Conservation (phyloP, 2,113 vertebrate species). For the Propithecus coquereli region DNA sequence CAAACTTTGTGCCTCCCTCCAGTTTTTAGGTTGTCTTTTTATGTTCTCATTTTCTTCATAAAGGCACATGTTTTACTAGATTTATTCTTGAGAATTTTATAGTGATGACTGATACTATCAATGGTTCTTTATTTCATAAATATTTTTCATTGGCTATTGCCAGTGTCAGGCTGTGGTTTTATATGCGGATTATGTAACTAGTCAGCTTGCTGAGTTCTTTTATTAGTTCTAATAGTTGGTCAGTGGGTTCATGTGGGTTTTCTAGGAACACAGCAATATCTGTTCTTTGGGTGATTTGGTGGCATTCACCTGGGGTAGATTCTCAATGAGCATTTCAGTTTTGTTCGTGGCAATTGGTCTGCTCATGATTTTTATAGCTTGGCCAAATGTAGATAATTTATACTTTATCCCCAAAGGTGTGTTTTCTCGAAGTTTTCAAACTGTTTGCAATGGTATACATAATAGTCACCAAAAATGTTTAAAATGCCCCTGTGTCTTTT, state of each 20-base stretch:
- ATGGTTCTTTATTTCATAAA: slow-evolving; percentile 29
- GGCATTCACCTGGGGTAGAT: neutral
- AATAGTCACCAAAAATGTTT: neutral
- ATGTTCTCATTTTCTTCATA: neutral
- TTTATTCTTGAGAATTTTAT: neutral
- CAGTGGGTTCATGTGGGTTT: neutral
- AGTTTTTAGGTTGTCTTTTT: neutral
- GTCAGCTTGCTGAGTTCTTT: neutral
- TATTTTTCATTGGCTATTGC: neutral
- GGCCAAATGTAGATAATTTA: neutral
- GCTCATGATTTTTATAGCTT: slow-evolving; percentile 14
- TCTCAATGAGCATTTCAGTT: slow-evolving; percentile 37
- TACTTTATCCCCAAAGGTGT: neutral
- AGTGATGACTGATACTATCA: neutral
- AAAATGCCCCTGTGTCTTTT: neutral
- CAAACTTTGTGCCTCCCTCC: neutral
- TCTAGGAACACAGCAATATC: neutral
- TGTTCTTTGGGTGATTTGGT: slow-evolving; percentile 19
- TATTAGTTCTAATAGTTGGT: neutral
- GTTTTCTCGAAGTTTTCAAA: neutral
- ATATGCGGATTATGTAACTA: neutral
- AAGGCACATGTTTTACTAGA: neutral
- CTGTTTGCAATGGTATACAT: neutral
- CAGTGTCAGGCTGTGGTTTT: slow-evolving; percentile 26
- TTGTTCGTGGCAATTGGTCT: neutral